Conservation (phyloP, 2,113 vertebrate genomes). For the Capreolus pygargus region DNA sequence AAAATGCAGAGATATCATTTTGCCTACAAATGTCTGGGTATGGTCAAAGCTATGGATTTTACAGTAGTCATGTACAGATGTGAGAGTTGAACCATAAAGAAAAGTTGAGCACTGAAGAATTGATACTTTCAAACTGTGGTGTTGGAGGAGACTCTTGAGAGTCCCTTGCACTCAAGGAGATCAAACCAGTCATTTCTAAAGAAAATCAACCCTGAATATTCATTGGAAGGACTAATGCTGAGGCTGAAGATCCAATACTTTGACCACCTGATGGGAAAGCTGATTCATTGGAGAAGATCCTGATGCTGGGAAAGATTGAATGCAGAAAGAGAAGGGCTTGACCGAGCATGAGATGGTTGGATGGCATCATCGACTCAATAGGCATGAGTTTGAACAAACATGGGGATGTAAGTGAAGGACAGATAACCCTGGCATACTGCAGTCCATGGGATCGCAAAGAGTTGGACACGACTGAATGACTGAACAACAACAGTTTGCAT, state of each 20-base stretch:
- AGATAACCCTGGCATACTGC: not conserved
- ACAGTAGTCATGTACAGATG: not conserved
- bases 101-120: not conserved
- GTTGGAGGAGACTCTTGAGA: not conserved
- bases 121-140: not conserved
- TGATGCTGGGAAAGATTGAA: not conserved
- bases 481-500: not conserved
- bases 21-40: not conserved
- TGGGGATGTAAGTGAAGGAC: not conserved
- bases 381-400: not conserved
- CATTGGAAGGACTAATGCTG: not conserved
- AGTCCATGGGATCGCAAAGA: not conserved
- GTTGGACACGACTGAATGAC: fast-evolving
- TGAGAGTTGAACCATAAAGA: not conserved
- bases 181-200: not conserved
- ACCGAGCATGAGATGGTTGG: not conserved
- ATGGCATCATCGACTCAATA: not conserved
- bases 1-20: not conserved
- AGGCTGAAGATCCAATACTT: not conserved
- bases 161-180: not conserved
- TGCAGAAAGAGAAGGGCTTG: not conserved
- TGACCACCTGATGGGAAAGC: not conserved
- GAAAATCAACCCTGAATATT: not conserved
- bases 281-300: not conserved
- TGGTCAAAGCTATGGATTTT: not conserved